Base-by-base conservation (phyloP, 2,797 vertebrate genomes). In the Parambassis ranga region DNA sequence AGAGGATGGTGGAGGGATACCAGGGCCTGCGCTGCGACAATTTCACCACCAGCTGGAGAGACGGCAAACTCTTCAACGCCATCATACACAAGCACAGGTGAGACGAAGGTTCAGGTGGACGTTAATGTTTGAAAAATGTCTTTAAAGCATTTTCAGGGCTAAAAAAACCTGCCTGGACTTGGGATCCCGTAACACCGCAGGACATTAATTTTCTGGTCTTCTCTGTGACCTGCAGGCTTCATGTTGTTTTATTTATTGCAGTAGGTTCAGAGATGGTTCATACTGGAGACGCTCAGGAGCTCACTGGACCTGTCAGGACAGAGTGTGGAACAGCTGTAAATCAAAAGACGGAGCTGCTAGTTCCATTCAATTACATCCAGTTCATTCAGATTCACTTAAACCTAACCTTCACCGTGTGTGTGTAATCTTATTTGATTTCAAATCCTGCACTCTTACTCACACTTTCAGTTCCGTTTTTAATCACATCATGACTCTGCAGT, bases 1-100 rank as follows among this genome's bases (percentile, higher is more conserved):
- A 98, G 92, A 88, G 97, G 55, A 97, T 97, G 96, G 94, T 95
- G 82, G 96, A 98, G 77, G 95, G 94, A 1, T 96, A 95, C 88
- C 95, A 94, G 35, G 95, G 94, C 10, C 83, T 98, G 80, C 94
- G 93, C 68, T 98, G 97, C 0, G 95, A 98, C 88, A 98, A 98
- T 91, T 98, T 98, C 89, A 98, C 95, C 77, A 90, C 91, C 81
- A 94, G 91, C 90, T 98, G 97, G 97, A 90, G 95, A 1, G 96
- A 98, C 0, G 96, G 96, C 9, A 94, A 90, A 10, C 95, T 99
- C 75, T 98, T 98, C 89, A 99, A 95, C 0, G 96, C 95, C 81
- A 90, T 98, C 90, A 95, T 98, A 52, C 95, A 97, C 89, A 94
- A 93, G 20, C 95, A 97, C 92, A 95, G 93, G 96, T 97, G 65